These are phyloP conservation scores for Parnassius orleans DNA, from an alignment of 2,888 invertebrate species.

Conservation along the genomic window DNA sequence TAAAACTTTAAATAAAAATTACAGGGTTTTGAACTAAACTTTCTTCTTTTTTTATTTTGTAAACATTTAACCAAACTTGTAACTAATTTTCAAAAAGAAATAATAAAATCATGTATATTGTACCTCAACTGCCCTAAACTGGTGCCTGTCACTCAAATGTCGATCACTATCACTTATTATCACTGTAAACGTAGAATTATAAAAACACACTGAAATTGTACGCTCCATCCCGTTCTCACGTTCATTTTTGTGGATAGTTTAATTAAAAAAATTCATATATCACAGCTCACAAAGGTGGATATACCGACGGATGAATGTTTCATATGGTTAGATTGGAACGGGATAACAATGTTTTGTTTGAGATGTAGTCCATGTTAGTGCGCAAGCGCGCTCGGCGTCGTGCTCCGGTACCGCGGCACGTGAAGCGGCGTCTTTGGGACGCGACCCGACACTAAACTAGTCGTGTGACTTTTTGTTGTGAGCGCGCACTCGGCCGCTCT, in stretches of 20 bases:
- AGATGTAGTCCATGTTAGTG: conserved; percentile 65
- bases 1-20: not conserved
- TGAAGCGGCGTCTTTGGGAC: conserved; percentile 79
- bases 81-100: not conserved
- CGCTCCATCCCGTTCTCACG: conserved; percentile 74
- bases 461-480: conserved; percentile 78
- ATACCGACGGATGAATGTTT: conserved; percentile 21
- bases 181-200: conserved; percentile 68
- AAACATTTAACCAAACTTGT: conserved; percentile 1
- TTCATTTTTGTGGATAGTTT: conserved; percentile 56
- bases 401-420: conserved; percentile 56
- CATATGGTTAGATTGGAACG: conserved; percentile 33
- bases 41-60: not conserved
- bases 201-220: conserved; percentile 74
- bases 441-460: conserved; percentile 81
- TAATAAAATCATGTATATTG: conserved; percentile 10
- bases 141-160: conserved; percentile 65
- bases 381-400: conserved; percentile 62
- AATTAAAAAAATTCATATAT: conserved; percentile 47
- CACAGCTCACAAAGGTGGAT: conserved; percentile 58
- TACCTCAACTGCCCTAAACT: conserved; percentile 72
- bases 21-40: no score
- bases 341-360: conserved; percentile 51
- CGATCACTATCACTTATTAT: conserved; percentile 75
- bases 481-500: conserved; percentile 66